Conservation (phyloP, 2,113 vertebrate genomes). For the Excalfactoria chinensis region DNA sequence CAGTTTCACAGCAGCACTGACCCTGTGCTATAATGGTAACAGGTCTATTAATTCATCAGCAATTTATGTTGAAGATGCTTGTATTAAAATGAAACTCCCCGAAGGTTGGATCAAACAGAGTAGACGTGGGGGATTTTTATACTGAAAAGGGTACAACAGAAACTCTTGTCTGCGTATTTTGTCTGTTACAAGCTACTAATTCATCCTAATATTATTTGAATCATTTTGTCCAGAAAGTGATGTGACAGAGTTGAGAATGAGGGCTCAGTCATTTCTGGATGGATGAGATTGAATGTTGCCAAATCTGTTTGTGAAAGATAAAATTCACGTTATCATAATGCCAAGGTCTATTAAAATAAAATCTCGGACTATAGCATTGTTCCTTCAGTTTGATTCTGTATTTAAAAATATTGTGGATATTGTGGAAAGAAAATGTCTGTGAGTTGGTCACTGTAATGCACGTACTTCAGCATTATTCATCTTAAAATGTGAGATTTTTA, state of each 20-base stretch:
- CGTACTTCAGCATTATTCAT: slow-evolving; percentile 8
- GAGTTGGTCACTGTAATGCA: not conserved
- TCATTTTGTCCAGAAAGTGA: not conserved
- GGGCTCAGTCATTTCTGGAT: not conserved
- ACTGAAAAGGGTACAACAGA: not conserved
- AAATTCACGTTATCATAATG: not conserved
- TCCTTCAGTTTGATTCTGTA: not conserved
- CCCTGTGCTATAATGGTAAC: not conserved
- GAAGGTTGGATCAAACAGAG: not conserved
- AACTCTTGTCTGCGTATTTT: not conserved
- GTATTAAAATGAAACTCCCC: not conserved
- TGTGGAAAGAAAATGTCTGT: slow-evolving; percentile 12
- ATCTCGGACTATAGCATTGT: not conserved
- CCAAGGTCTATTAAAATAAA: slow-evolving; percentile 34
- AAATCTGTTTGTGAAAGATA: slow-evolving; percentile 19
- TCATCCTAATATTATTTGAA: not conserved
- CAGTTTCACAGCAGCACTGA: not conserved
- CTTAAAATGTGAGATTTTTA: not conserved
- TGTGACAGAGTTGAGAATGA: not conserved
- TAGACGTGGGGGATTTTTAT: not conserved
- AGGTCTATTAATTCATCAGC: not conserved
- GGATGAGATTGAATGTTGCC: not conserved
- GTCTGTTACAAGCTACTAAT: not conserved
- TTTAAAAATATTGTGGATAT: slow-evolving; percentile 3
- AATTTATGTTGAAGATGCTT: not conserved